Base-by-base conservation (phyloP, 2,797 vertebrate genomes). In the Rhinichthys osculus region DNA sequence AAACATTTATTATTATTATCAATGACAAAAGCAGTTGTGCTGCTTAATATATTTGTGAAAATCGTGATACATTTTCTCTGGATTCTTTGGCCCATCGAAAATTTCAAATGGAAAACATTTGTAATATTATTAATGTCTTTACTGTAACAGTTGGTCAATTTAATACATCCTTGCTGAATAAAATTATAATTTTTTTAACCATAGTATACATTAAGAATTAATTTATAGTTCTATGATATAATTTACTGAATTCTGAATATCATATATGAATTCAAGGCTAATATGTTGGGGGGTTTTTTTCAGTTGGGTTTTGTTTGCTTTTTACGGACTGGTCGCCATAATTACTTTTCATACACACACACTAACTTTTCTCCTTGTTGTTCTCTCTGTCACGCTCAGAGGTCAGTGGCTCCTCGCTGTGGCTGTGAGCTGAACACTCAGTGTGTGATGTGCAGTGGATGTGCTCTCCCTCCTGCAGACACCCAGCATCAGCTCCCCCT, bases 401-500 rank as follows among this genome's bases (percentile, higher is more conserved):
- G 95, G 0, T 85, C 83, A 3, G 91, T 84, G 90, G 90, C 88
- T 50, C 38, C 70, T 78, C 93, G 92, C 74, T 94, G 93, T 87
- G 92, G 92, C 91, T 97, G 96, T 44, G 95, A 96, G 7, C 92
- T 96, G 87, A 96, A 95, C 88, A 89, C 94, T 19, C 92, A 90
- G 1, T 97, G 96, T 30, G 94, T 95, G 14, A 94, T 96, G 72
- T 97, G 96, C 3, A 93, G 93, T 69, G 78, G 91, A 40, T 89
- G 92, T 7, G 69, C 90, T 0, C 1, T 88, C 1, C 1, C 90
- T 13, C 40, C 93, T 19, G 73, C 81, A 47, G 94, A 96, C 17
- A 91, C 96, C 87, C 95, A 94, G 88, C 96, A 96, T 0, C 95
- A 95, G 54, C 94, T 94, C 90, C 95, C 96, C 16, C 87, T 96